A percentile compares a stretch with the other conserved stretches of the same genome.
These are phyloP conservation scores for Holothuria scabra DNA, from an alignment of 53 echinoderm and acorn worm species.

Conservation along the genomic window DNA sequence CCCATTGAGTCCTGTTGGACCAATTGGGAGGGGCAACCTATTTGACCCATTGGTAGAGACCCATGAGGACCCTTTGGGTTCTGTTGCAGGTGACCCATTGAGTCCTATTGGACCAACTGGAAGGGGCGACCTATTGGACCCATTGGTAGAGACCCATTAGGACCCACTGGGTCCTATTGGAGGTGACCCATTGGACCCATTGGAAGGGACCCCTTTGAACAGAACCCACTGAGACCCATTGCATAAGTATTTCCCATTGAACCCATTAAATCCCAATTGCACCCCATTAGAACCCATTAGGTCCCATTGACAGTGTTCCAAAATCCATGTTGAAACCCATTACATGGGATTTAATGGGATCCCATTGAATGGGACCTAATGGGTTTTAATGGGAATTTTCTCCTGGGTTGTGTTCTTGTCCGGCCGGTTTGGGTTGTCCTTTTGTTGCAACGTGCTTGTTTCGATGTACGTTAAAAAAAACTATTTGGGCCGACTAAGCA, in stretches of 20 bases:
- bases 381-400: constrained; percentile 14
- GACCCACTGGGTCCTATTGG: background rate
- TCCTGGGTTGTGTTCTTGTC: too few relatives aligned
- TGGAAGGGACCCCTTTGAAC: background rate
- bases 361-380: constrained; percentile 23
- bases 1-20: too few relatives aligned
- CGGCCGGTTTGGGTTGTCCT: too few relatives aligned
- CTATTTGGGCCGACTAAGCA: too few relatives aligned
- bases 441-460: too few relatives aligned
- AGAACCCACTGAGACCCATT: background rate
- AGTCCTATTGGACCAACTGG: too few relatives aligned
- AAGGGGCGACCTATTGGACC: background rate
- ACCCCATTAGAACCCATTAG: background rate
- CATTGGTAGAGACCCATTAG: background rate
- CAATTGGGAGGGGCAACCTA: too few relatives aligned
- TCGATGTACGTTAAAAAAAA: too few relatives aligned
- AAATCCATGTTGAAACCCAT: constrained; percentile 26
- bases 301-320: constrained; percentile 16
- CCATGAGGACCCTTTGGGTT: background rate
- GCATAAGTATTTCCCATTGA: background rate
- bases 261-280: constrained; percentile 3
- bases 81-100: background rate
- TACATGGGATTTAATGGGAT: background rate
- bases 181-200: background rate
- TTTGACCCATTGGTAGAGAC: too few relatives aligned